These are phyloP conservation scores for Chalcosyrphus nemorum DNA, from an alignment of 2,888 invertebrate species.

Conservation along the genomic window DNA sequence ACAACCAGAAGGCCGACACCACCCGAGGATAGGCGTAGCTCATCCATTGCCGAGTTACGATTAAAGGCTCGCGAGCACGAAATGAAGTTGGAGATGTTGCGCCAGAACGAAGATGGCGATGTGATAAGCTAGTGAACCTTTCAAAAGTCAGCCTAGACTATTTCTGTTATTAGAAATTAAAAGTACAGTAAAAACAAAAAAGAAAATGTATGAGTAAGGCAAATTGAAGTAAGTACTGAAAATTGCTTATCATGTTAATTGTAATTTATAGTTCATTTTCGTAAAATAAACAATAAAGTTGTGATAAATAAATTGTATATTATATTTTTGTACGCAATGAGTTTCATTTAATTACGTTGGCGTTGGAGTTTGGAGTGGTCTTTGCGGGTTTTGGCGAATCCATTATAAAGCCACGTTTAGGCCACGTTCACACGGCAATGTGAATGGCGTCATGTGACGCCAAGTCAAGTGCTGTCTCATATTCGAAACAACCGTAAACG, in stretches of 20 bases:
- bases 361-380: too few relatives aligned
- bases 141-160: not conserved
- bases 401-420: too few relatives aligned
- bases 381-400: too few relatives aligned
- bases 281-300: conserved; percentile 27
- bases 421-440: too few relatives aligned
- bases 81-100: conserved; percentile 90
- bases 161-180: conserved; percentile 1
- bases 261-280: conserved; percentile 15
- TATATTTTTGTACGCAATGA: conserved; percentile 20
- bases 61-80: conserved; percentile 96
- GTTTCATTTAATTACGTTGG: not conserved
- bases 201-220: too few relatives aligned
- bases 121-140: conserved; percentile 86
- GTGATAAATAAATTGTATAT: conserved; percentile 61
- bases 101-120: conserved; percentile 89
- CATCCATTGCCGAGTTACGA: conserved; percentile 93
- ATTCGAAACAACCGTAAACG: too few relatives aligned
- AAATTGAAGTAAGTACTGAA: conserved; percentile 42
- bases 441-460: too few relatives aligned
- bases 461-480: too few relatives aligned
- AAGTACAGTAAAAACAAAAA: conserved; percentile 1
- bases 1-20: conserved; percentile 82
- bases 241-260: conserved; percentile 10
- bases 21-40: conserved; percentile 91